phyloP scores from a whole-genome alignment of 1,140 invertebrate species.

The Zaprionus davidi region DNA sequence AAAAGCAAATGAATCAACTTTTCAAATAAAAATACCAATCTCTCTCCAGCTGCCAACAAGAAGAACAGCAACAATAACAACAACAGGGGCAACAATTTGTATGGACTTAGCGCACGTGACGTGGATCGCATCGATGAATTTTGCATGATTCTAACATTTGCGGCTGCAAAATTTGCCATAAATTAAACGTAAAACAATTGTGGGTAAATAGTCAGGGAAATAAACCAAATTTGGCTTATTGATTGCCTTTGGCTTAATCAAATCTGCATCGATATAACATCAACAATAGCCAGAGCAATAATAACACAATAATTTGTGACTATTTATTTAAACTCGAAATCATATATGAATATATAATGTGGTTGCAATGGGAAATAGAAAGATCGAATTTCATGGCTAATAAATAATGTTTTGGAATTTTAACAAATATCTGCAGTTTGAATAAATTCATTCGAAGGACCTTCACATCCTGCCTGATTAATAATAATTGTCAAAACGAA shows the following conservation, averaged over 20 bases:
- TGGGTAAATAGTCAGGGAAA: slow-evolving; percentile 37
- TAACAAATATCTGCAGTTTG: not conserved
- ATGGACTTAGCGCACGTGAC: slow-evolving; percentile 59
- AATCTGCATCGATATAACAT: slow-evolving; percentile 5
- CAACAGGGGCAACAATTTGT: slow-evolving; percentile 52
- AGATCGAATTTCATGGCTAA: not conserved
- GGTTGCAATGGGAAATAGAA: not conserved
- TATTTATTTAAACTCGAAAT: not conserved
- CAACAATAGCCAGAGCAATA: slow-evolving; percentile 3
- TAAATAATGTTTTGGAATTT: not conserved
- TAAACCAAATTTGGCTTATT: slow-evolving; percentile 41
- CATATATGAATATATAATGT: not conserved
- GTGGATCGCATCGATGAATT: slow-evolving; percentile 45
- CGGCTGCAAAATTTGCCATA: slow-evolving; percentile 52
- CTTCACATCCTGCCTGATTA: not conserved
- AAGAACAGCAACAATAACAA: slow-evolving; percentile 54
- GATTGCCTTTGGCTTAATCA: slow-evolving; percentile 38
- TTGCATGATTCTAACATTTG: slow-evolving; percentile 51
- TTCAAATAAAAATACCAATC: slow-evolving; percentile 79
- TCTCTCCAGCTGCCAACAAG: slow-evolving; percentile 32
- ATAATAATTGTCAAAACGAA: not conserved
- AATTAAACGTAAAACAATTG: slow-evolving; percentile 67
- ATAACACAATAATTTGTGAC: not conserved
- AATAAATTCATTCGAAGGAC: not conserved
- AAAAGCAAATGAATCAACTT: slow-evolving; percentile 78